phyloP scores from a whole-genome alignment of 1,140 invertebrate genomes.

The Triops longicaudatus region DNA sequence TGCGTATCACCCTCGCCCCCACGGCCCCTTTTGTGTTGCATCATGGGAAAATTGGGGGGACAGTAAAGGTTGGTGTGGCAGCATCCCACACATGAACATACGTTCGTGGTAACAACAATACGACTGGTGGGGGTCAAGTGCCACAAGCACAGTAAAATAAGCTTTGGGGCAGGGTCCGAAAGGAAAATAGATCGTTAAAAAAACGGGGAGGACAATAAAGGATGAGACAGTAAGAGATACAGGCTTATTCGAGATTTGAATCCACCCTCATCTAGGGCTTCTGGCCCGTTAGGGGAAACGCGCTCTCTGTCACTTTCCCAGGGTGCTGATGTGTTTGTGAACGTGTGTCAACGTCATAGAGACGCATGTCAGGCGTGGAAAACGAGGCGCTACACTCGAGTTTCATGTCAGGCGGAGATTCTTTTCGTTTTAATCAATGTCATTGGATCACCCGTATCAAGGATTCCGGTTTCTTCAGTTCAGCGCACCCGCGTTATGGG shows the following conservation, averaged over 20 bases:
- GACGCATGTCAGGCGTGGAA: background rate
- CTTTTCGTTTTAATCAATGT: background rate
- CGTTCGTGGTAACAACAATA: background rate
- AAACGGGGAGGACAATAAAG: background rate
- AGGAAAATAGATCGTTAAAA: background rate
- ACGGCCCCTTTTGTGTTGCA: background rate
- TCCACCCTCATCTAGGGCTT: background rate
- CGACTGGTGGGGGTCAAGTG: constrained; percentile 4
- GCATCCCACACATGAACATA: constrained; percentile 1
- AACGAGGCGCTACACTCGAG: background rate
- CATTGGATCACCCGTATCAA: too few species aligned
- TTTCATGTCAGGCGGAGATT: background rate
- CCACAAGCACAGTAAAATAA: background rate
- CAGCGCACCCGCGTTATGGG: too few species aligned
- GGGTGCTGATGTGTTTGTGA: background rate
- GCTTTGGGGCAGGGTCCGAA: background rate
- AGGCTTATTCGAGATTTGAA: background rate
- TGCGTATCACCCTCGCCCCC: background rate
- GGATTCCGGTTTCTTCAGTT: too few species aligned
- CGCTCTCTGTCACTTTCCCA: background rate
- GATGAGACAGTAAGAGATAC: constrained; percentile 7
- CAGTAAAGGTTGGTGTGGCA: background rate
- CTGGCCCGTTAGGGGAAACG: background rate
- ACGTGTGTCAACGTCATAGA: background rate
- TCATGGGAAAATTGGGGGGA: constrained; percentile 13